phyloP scores from a whole-genome alignment of 2,113 vertebrate genomes.

The Platichthys stellatus region DNA sequence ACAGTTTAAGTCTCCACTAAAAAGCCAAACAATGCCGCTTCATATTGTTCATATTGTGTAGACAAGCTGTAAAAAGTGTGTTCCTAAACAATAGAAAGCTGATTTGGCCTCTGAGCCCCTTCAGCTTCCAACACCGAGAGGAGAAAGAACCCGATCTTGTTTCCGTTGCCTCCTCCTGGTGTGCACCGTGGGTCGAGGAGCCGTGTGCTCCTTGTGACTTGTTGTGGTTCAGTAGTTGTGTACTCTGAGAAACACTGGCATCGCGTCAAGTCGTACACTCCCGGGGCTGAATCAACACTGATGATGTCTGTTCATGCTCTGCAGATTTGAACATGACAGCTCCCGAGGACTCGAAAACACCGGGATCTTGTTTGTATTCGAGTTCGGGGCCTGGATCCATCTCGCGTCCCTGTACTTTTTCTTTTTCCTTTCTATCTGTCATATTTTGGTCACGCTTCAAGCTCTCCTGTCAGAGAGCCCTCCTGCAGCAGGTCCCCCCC shows the following conservation, averaged over 20 bases:
- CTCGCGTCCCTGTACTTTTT: not conserved
- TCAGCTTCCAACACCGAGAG: too few relatives aligned
- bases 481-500: constrained; percentile 8
- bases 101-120: too few relatives aligned
- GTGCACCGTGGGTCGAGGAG: not conserved
- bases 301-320: constrained; percentile 37
- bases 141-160: not conserved
- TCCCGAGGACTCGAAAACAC: not conserved
- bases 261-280: not conserved
- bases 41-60: too few relatives aligned
- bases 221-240: not conserved
- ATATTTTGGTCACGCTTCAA: constrained; percentile 59
- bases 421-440: constrained; percentile 10
- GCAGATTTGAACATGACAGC: constrained; percentile 45
- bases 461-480: constrained; percentile 39
- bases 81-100: too few relatives aligned
- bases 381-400: not conserved
- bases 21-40: too few relatives aligned
- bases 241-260: not conserved
- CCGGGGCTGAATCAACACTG: constrained; percentile 7
- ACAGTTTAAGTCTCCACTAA: too few relatives aligned
- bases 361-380: constrained; percentile 22
- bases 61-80: too few relatives aligned
- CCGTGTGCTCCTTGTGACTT: not conserved
- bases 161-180: not conserved